Evolutionary conservation across 2,797 vertebrate species (phyloP), one percentile per base, ranked within the genome.

Genomic region (Danio jaintianensis): DNA sequence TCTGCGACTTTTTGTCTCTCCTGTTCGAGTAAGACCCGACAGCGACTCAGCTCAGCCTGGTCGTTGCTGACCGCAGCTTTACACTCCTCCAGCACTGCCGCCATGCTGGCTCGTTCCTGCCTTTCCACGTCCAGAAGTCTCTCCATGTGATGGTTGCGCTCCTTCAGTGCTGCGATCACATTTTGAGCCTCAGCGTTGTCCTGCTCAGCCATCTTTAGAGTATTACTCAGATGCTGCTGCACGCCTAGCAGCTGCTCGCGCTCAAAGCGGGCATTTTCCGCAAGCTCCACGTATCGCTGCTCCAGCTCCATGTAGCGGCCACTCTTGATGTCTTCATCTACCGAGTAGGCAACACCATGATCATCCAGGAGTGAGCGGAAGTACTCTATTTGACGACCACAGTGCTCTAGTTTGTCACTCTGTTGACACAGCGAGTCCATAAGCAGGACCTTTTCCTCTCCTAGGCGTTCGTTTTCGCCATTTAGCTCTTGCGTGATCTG

Each of bases 341-440:
- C 89, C 0, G 91, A 93, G 0, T 98, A 98, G 0, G 95, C 91
- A 45, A 99, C 88, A 9, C 97, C 96, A 75, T 97, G 96, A 3
- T 98, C 97, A 0, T 99, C 97, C 53, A 99, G 87, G 43, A 98
- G 92, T 0, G 95, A 96, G 47, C 96, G 96, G 76, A 98, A 94
- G 83, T 98, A 98, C 73, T 99, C 97, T 0, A 98, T 95, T 86
- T 98, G 97, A 1, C 97, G 94, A 38, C 96, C 94, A 15, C 97
- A 97, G 72, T 95, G 94, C 70, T 98, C 98, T 68, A 98, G 86
- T 81, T 96, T 97, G 88, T 99, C 97, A 0, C 97, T 97, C 80
- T 99, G 98, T 87, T 99, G 97, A 87, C 97, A 99, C 76, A 99
- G 88, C 0, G 98, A 99, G 88, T 99, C 97, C 97, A 99, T 96